A percentile compares a stretch with the other conserved stretches of the same genome.
Conservation (phyloP, 2,113 vertebrate genomes). For the Progne subis region DNA sequence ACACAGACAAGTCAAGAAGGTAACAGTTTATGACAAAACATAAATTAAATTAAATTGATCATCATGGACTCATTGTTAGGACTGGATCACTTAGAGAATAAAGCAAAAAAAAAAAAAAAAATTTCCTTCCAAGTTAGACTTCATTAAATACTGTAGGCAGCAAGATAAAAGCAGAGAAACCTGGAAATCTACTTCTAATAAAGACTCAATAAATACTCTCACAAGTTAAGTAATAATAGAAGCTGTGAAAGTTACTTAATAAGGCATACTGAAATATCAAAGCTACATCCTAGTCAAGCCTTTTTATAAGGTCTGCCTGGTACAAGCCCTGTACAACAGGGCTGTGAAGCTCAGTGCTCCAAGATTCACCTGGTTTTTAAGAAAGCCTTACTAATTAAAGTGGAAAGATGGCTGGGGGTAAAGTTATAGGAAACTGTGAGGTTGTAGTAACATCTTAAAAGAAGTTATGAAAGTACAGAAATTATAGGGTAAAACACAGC, state of each 20-base stretch:
- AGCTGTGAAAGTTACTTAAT: background rate
- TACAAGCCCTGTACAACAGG: background rate
- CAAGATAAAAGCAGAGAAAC: slow-evolving; percentile 34
- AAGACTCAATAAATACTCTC: slow-evolving; percentile 6
- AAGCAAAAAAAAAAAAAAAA: slow-evolving; percentile 1
- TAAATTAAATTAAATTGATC: slow-evolving; percentile 56
- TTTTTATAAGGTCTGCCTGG: background rate
- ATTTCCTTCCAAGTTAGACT: background rate
- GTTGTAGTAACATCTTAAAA: background rate
- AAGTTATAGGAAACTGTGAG: background rate
- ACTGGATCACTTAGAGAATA: slow-evolving; percentile 43
- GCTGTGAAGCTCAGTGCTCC: background rate
- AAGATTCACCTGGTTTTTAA: background rate
- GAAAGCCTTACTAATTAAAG: background rate
- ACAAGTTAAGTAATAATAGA: background rate
- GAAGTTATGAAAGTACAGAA: background rate
- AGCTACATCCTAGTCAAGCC: background rate
- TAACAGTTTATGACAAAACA: slow-evolving; percentile 63
- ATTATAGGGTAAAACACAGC: background rate
- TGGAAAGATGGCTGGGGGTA: background rate
- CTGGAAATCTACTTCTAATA: background rate
- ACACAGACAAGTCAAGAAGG: slow-evolving; percentile 37
- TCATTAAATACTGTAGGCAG: slow-evolving; percentile 2
- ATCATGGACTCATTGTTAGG: slow-evolving; percentile 56
- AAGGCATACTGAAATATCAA: background rate